Conservation (phyloP, 2,113 vertebrate species). For the Centropus bengalensis region DNA sequence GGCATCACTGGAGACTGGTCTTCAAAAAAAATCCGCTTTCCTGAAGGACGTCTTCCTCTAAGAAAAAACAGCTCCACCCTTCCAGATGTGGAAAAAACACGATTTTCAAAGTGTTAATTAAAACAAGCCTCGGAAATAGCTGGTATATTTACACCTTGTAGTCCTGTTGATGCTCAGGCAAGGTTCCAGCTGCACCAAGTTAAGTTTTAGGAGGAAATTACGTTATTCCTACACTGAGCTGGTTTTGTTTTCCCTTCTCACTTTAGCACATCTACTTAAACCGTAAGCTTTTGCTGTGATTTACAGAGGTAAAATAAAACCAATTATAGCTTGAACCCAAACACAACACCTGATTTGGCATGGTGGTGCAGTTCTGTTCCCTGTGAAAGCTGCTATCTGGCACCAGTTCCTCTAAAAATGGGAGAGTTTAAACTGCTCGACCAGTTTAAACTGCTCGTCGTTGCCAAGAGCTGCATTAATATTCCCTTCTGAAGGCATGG, state of each 20-base stretch:
- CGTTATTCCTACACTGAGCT: background rate
- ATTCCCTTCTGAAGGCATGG: background rate
- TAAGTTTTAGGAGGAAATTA: background rate
- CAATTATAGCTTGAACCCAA: background rate
- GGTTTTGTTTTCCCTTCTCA: background rate
- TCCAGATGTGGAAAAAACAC: background rate
- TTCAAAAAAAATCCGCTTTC: rapidly evolving
- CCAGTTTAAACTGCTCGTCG: too few species aligned
- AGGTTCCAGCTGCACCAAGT: background rate
- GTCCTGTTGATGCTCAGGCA: background rate
- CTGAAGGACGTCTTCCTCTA: background rate
- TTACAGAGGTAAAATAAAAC: background rate
- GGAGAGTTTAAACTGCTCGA: background rate
- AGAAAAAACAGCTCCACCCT: background rate
- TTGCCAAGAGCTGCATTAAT: background rate
- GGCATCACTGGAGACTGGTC: background rate
- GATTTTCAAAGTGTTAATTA: rapidly evolving
- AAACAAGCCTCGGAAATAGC: background rate
- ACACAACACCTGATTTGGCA: background rate
- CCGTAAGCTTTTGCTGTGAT: background rate
- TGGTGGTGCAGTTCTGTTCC: background rate
- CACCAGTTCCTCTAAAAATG: background rate
- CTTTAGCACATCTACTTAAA: background rate
- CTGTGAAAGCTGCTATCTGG: background rate
- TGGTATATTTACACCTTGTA: background rate